Evolutionary conservation across 1,140 invertebrate genomes (phyloP).

Genomic region (Luehdorfia chinensis): DNA sequence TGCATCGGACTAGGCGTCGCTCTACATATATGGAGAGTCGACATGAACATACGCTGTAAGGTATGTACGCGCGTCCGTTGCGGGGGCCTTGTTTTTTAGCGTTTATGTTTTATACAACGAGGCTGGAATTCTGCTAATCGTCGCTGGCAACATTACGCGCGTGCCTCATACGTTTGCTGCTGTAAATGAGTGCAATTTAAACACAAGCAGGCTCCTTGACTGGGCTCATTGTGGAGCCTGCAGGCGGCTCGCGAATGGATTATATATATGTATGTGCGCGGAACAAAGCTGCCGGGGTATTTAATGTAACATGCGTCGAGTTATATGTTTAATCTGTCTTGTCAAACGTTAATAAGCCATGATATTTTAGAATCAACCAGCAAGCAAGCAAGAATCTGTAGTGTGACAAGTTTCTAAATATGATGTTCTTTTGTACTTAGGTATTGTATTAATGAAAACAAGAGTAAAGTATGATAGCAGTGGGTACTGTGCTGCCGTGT

Average conservation of each 20-base stretch:
- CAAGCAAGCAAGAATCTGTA: too few species aligned
- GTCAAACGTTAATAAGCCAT: not conserved
- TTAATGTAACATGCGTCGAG: constrained; percentile 12
- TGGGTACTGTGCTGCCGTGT: too few species aligned
- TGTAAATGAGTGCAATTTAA: constrained; percentile 69
- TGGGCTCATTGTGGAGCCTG: constrained; percentile 4
- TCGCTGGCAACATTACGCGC: constrained; percentile 61
- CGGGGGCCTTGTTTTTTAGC: constrained; percentile 66
- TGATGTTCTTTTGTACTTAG: too few species aligned
- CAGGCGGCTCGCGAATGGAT: constrained; percentile 3
- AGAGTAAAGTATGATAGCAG: too few species aligned
- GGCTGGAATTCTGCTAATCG: constrained; percentile 70
- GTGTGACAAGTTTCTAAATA: too few species aligned
- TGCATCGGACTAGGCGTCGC: constrained; percentile 37
- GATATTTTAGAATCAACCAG: too few species aligned
- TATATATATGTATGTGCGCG: not conserved
- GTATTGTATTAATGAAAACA: too few species aligned
- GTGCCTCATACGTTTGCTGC: constrained; percentile 48
- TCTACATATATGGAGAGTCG: constrained; percentile 60
- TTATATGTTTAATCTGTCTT: not conserved
- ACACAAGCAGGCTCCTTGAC: constrained; percentile 33
- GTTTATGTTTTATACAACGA: constrained; percentile 59
- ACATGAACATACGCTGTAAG: constrained; percentile 41
- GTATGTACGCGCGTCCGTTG: constrained; percentile 48
- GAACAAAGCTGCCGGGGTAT: constrained; percentile 6